phyloP scores from a whole-genome alignment of 2,797 vertebrate genomes.

The Nyctalus aviator region DNA sequence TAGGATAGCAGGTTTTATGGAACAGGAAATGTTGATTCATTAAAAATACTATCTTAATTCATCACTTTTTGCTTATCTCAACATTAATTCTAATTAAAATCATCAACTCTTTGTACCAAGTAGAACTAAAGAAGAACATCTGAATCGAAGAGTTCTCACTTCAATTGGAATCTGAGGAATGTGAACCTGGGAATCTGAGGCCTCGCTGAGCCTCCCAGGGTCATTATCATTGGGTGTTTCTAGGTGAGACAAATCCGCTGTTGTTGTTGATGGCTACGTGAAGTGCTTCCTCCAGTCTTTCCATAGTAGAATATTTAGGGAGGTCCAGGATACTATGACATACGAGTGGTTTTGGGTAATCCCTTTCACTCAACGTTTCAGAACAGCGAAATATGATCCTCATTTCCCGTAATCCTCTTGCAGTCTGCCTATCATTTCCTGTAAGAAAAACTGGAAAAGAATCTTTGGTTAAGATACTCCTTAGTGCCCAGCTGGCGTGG shows the following conservation, averaged over 20 bases:
- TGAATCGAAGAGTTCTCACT: background rate
- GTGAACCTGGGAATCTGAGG: background rate
- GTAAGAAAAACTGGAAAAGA: conserved; percentile 90
- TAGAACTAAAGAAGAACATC: conserved; percentile 15
- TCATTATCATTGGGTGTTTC: background rate
- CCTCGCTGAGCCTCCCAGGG: background rate
- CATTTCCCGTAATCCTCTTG: conserved; percentile 82
- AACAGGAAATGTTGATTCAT: conserved; percentile 27
- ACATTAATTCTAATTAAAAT: conserved; percentile 32
- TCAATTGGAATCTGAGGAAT: no score
- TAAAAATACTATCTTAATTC: conserved; percentile 32
- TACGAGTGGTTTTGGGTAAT: conserved; percentile 87
- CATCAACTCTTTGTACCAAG: background rate
- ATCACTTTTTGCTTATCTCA: background rate
- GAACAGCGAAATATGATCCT: conserved; percentile 84
- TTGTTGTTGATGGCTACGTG: conserved; percentile 86
- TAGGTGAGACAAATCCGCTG: conserved; percentile 83
- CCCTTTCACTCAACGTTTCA: conserved; percentile 79
- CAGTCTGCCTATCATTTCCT: conserved; percentile 87
- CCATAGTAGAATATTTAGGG: conserved; percentile 84
- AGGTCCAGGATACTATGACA: conserved; percentile 87
- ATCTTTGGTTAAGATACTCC: conserved; percentile 45
- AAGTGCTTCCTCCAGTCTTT: conserved; percentile 87
- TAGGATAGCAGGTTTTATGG: conserved; percentile 41
- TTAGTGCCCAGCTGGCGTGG: background rate